Evolutionary conservation across 2,888 invertebrate genomes (phyloP), one percentile per base, ranked within the genome.

Genomic region (Sepiola atlantica): DNA sequence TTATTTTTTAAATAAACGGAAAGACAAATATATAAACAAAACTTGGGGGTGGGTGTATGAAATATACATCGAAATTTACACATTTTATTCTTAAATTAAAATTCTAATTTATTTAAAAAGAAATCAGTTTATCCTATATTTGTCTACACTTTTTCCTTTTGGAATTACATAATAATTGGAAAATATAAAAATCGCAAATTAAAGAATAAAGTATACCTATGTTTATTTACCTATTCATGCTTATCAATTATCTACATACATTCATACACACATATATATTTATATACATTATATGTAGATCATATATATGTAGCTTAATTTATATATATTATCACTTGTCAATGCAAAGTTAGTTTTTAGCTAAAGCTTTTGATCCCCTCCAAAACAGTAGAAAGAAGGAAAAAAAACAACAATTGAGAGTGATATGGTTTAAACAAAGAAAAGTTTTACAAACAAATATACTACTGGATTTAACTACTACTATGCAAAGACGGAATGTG

Each of bases 401-500:
- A 77, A 77, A 32, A 77, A n/a, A 32, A 77, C n/a, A 77, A 77
- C 77, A 77, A 77, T 77, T 77, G 77, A 77, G 77, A 77, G 77
- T 77, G 77, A 77, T 77, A 77, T 77, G 77, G 77, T 32, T 77
- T 77, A 77, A 77, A 77, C 77, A 77, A 92, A 45, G 92, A 92
- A 92, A 92, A 55, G 21, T 55, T 54, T 24, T 92, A 92, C n/a
- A 55, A 24, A 92, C n/a, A 92, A 92, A 28, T 55, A 92, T 55
- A 55, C 92, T 45, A 55, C 92, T 92, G 55, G 92, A 92, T 92
- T 45, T 55, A 92, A 92, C 35, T 54, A 45, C 55, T 92, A 55
- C 45, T 92, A 92, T 45, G 92, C 54, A 92, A 92, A 92, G 55
- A 92, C 55, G 55, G 45, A 92, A 55, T 55, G 55, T 92, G 77